These are phyloP conservation scores for Lepisosteus osseus DNA, from an alignment of 2,113 vertebrate species.

Conservation along the genomic window DNA sequence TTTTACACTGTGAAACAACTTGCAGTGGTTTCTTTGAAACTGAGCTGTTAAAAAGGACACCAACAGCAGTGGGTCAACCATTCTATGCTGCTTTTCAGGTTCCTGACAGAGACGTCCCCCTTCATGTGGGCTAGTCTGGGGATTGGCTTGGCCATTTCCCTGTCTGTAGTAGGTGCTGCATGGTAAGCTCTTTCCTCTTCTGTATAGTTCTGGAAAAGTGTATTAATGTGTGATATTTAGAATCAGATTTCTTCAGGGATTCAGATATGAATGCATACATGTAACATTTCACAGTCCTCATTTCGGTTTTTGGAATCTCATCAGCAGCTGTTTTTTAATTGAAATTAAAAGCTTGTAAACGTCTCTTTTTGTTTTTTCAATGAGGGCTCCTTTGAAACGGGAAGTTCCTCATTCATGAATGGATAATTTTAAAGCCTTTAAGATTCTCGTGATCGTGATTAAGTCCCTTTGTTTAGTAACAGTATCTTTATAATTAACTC, in stretches of 20 bases:
- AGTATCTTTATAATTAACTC: too few relatives aligned
- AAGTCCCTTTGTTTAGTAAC: too few relatives aligned
- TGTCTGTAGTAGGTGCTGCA: constrained; percentile 95
- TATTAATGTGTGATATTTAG: constrained; percentile 21
- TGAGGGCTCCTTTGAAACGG: neutral
- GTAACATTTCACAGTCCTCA: neutral
- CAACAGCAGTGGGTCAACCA: too few relatives aligned
- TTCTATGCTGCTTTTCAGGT: constrained; percentile 64
- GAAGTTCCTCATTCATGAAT: constrained; percentile 1
- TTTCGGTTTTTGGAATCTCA: too few relatives aligned
- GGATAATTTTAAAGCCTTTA: neutral
- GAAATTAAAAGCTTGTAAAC: neutral
- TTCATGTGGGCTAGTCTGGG: constrained; percentile 97
- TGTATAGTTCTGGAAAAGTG: constrained; percentile 8
- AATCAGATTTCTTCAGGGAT: constrained; percentile 12
- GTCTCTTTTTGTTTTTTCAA: neutral
- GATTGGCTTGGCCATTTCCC: constrained; percentile 90
- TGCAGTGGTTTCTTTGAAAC: too few relatives aligned
- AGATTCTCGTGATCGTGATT: neutral
- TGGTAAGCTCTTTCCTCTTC: constrained; percentile 77
- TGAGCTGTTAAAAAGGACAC: too few relatives aligned
- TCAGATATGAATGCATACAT: constrained; percentile 15
- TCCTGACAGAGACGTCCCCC: constrained; percentile 93
- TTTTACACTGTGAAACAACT: too few relatives aligned
- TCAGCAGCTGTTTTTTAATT: too few relatives aligned